Percentiles rank a stretch among this genome's conserved stretches.
phyloP scores from a whole-genome alignment of 2,888 invertebrate species.

The Drosophila meridionalis region DNA sequence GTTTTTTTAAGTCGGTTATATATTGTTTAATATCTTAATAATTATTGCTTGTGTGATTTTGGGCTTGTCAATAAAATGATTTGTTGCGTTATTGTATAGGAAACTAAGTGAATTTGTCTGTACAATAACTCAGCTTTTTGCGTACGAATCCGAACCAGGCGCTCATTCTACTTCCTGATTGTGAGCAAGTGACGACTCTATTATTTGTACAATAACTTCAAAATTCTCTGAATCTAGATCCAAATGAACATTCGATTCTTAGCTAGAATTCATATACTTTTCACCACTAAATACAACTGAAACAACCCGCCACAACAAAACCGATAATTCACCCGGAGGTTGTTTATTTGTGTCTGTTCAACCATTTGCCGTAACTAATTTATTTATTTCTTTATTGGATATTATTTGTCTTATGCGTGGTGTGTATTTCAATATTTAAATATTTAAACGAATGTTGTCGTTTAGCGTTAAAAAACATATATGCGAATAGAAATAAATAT shows the following conservation, averaged over 20 bases:
- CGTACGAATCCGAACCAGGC: too few relatives aligned
- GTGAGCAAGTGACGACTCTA: neutral
- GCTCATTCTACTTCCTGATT: neutral
- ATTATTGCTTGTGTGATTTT: too few relatives aligned
- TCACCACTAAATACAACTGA: neutral
- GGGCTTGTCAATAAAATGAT: too few relatives aligned
- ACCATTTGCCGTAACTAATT: slow-evolving; percentile 9
- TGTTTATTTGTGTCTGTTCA: neutral
- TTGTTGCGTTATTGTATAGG: too few relatives aligned
- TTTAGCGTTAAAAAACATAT: too few relatives aligned
- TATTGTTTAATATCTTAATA: too few relatives aligned
- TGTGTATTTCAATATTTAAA: too few relatives aligned
- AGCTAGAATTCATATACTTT: neutral
- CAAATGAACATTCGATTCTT: neutral
- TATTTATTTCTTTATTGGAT: slow-evolving; percentile 9
- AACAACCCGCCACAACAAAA: neutral
- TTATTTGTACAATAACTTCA: neutral
- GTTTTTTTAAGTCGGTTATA: too few relatives aligned
- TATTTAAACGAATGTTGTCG: too few relatives aligned
- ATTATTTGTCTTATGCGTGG: neutral
- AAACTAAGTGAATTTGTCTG: too few relatives aligned
- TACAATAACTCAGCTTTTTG: too few relatives aligned
- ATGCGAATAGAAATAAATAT: too few relatives aligned
- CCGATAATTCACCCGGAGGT: neutral
- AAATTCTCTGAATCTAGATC: neutral